Evolutionary conservation across 2,888 invertebrate species (phyloP).

Genomic region (Drosophila anomalata): DNA sequence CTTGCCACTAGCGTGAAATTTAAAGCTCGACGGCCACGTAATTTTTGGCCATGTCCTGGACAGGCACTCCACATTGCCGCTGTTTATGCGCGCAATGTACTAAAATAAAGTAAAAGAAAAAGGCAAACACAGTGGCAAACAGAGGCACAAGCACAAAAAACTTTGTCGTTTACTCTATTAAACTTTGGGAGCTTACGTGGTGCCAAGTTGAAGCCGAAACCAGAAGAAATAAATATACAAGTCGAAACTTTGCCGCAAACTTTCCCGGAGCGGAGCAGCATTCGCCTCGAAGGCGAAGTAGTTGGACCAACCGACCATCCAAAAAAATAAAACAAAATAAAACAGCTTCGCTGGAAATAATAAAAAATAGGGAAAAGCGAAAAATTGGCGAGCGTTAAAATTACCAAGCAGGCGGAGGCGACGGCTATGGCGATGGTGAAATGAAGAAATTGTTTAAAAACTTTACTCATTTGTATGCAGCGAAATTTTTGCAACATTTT

Average conservation of each 20-base stretch:
- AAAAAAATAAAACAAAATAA: conserved; percentile 11
- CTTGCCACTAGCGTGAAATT: conserved; percentile 46
- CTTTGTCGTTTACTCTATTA: conserved; percentile 82
- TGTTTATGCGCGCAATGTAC: conserved; percentile 57
- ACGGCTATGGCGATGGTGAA: conserved; percentile 29
- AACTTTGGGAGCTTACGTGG: conserved; percentile 81
- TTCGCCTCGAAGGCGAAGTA: conserved; percentile 3
- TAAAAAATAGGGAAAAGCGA: conserved; percentile 34
- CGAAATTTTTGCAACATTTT: conserved; percentile 80
- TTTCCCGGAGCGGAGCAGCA: conserved; percentile 43
- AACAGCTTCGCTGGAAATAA: conserved; percentile 28
- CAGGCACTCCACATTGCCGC: conserved; percentile 28
- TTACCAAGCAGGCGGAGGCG: conserved; percentile 47
- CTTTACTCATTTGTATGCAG: conserved; percentile 83
- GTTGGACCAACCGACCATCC: not conserved
- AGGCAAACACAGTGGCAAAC: conserved; percentile 55
- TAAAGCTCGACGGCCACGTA: conserved; percentile 75
- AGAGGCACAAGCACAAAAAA: conserved; percentile 56
- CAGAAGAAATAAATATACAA: conserved; percentile 76
- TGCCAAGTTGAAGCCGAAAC: conserved; percentile 73
- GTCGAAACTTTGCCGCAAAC: conserved; percentile 70
- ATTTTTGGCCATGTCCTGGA: conserved; percentile 50
- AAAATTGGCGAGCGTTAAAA: conserved; percentile 55
- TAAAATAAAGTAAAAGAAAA: conserved; percentile 25
- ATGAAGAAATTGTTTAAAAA: conserved; percentile 66